A percentile compares a stretch with the other conserved stretches of the same genome.
Conservation (phyloP, 2,888 invertebrate species). For the Muschampia plurimacula region DNA sequence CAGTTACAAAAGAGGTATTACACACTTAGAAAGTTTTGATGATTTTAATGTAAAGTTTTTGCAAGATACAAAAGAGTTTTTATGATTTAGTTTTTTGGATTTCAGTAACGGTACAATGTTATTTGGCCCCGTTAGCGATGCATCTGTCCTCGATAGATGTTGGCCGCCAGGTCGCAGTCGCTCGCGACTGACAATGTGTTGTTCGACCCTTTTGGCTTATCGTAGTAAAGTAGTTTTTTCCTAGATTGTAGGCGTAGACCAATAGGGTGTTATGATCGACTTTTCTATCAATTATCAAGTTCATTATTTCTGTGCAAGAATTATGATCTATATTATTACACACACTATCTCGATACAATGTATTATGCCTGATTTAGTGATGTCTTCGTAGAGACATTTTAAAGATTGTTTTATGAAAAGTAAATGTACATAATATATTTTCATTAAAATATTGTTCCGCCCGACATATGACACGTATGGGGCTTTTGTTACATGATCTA, state of each 20-base stretch:
- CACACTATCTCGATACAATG: conserved; percentile 75
- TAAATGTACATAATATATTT: conserved; percentile 80
- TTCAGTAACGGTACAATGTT: conserved; percentile 85
- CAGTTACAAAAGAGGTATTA: conserved; percentile 92
- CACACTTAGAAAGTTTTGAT: conserved; percentile 88
- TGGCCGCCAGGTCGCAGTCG: conserved; percentile 62
- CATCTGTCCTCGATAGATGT: conserved; percentile 85
- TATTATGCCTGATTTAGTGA: conserved; percentile 82
- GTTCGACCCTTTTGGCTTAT: conserved; percentile 84
- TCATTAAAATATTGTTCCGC: conserved; percentile 71
- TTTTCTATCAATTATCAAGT: conserved; percentile 83
- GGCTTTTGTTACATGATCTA: conserved; percentile 71
- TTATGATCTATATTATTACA: conserved; percentile 75
- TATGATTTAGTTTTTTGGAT: conserved; percentile 85
- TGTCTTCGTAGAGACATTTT: conserved; percentile 84
- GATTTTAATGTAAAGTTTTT: conserved; percentile 85
- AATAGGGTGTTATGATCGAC: conserved; percentile 84
- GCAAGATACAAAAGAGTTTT: conserved; percentile 84
- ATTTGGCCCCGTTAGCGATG: conserved; percentile 87
- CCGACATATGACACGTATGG: conserved; percentile 76
- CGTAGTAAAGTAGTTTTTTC: conserved; percentile 83
- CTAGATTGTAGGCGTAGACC: conserved; percentile 84
- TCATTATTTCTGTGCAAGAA: conserved; percentile 83
- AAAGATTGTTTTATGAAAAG: conserved; percentile 74
- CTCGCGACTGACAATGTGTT: conserved; percentile 71